Conservation (phyloP, 2,113 vertebrate species). For the Rhynchopsitta pachyrhyncha region DNA sequence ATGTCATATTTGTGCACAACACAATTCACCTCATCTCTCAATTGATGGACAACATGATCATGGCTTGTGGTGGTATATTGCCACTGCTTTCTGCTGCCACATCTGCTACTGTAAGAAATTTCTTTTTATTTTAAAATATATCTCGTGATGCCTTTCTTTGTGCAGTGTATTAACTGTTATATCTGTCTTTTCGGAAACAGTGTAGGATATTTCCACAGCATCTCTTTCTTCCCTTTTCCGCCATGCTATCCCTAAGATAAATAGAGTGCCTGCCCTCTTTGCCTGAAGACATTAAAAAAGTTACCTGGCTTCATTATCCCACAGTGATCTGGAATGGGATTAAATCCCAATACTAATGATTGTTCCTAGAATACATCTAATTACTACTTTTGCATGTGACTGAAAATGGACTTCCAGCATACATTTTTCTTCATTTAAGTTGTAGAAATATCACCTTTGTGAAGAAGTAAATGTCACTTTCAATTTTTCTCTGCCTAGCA, state of each 20-base stretch:
- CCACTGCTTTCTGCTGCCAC: constrained; percentile 96
- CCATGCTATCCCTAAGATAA: neutral
- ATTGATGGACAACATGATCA: constrained; percentile 97
- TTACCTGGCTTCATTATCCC: neutral
- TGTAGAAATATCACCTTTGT: neutral
- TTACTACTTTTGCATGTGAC: neutral
- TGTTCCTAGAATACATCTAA: neutral
- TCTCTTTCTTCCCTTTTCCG: neutral
- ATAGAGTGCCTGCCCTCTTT: neutral
- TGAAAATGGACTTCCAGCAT: neutral
- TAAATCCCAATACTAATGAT: neutral
- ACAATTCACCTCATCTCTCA: constrained; percentile 97
- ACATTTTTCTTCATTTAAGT: neutral
- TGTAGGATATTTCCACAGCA: neutral
- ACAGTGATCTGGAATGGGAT: neutral
- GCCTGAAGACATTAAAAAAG: neutral
- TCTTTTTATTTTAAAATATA: neutral
- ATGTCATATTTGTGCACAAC: constrained; percentile 97
- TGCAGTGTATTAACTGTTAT: neutral
- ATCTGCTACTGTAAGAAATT: constrained; percentile 88
- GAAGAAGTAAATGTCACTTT: constrained; percentile 24
- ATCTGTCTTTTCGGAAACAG: neutral
- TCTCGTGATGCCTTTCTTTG: neutral
- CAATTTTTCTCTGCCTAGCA: constrained; percentile 77
- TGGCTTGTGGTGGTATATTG: constrained; percentile 96